Evolutionary conservation across 2,888 invertebrate species (phyloP), one percentile per base, ranked within the genome.

Genomic region (Nezara viridula): DNA sequence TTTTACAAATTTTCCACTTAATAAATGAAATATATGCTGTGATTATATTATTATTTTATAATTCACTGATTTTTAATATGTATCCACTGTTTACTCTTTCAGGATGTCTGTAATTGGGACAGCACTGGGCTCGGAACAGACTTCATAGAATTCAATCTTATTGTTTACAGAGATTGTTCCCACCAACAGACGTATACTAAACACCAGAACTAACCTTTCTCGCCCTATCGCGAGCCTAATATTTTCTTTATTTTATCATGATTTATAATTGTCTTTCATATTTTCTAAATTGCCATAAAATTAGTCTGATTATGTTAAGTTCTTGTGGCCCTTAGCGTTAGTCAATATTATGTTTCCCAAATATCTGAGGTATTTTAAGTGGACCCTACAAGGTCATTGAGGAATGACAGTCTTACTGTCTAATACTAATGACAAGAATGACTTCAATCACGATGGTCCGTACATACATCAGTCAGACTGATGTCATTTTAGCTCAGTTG

Each of bases 61-160:
- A n/a, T 77, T 40, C 40, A 7, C 40, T 77, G 40, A 77, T 40
- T 77, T 24, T 21, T 44, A 24, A 24, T 77, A 24, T 2, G 40
- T 40, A 77, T 77, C 40, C 40, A 6, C 21, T 37, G 21, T 66
- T 86, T 60, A 88, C 66, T 86, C 50, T 89, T 89, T 24, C 86
- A 91, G 91, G 89, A 89, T 55, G 55, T 91, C 27, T 91, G 91
- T 89, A 89, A 66, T 37, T 89, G 90, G 90, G 90, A 91, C 81
- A 90, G 81, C 55, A 55, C 77, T 19, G 90, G 89, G 12, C 89
- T 90, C 27, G 90, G 90, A 52, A 89, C 77, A 77, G 86, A 88
- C 14, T 91, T 91, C 60, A 89, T 89, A 44, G 91, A 91, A 88
- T 91, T 90, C 86, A 91, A 91, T 85, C 88, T 91, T 37, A 86